These are phyloP conservation scores for Pristionchus exspectatus DNA, from an alignment of 2,888 invertebrate genomes.

Conservation along the genomic window DNA sequence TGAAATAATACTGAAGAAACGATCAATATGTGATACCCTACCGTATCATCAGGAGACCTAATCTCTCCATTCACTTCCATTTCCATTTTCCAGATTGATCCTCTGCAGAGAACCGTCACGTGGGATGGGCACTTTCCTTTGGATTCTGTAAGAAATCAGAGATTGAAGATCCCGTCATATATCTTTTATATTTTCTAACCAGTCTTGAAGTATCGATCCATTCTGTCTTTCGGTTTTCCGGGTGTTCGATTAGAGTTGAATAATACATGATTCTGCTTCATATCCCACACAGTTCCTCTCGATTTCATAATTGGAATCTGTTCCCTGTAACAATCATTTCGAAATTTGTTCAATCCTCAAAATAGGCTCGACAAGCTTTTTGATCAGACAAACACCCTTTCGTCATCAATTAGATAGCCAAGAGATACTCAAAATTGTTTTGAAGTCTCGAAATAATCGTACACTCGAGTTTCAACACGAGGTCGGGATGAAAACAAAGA, in stretches of 20 bases:
- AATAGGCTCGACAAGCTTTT: background rate
- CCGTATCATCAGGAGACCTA: slow-evolving; percentile 53
- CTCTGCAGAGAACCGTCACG: slow-evolving; percentile 69
- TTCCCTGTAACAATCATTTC: slow-evolving; percentile 60
- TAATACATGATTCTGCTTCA: slow-evolving; percentile 81
- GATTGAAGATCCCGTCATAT: background rate
- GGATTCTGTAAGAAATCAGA: slow-evolving; percentile 35
- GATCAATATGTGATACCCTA: slow-evolving; percentile 1
- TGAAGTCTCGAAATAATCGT: background rate
- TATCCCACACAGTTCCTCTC: slow-evolving; percentile 80
- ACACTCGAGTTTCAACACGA: background rate
- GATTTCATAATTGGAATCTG: slow-evolving; percentile 66
- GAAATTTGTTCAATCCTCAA: background rate
- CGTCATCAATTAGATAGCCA: background rate
- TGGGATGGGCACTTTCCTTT: slow-evolving; percentile 53
- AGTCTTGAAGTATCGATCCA: slow-evolving; percentile 68
- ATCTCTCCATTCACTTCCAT: slow-evolving; percentile 55
- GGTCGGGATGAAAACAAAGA: background rate
- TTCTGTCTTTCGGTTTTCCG: slow-evolving; percentile 61
- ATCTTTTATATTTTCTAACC: slow-evolving; percentile 56
- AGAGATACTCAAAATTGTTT: background rate
- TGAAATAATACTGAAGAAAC: background rate
- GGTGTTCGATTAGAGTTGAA: slow-evolving; percentile 81
- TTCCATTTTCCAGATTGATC: slow-evolving; percentile 81
- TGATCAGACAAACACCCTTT: background rate